phyloP scores from a whole-genome alignment of 2,113 vertebrate genomes.

The Psammodynastes pulverulentus region DNA sequence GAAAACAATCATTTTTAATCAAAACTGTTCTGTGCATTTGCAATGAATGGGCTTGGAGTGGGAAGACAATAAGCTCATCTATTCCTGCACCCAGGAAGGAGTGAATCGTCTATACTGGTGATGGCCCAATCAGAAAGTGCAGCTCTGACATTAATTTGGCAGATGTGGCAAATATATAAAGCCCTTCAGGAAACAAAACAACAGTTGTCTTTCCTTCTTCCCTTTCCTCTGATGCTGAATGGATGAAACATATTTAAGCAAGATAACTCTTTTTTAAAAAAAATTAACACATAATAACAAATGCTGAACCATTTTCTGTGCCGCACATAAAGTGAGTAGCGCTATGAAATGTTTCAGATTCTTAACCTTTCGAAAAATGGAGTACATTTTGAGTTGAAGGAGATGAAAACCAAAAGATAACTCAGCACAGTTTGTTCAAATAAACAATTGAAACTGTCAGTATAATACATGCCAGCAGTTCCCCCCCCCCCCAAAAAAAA shows the following conservation, averaged over 20 bases:
- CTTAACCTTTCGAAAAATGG: neutral
- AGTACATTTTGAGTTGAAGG: neutral
- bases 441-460: neutral
- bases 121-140: neutral
- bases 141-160: neutral
- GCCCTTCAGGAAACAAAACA: neutral
- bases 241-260: slow-evolving; percentile 28
- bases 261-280: slow-evolving; percentile 14
- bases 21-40: neutral
- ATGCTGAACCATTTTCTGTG: slow-evolving; percentile 19
- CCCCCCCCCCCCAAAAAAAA: neutral
- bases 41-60: neutral
- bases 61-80: neutral
- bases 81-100: neutral
- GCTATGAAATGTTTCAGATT: neutral
- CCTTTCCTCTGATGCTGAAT: slow-evolving; percentile 32
- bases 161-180: neutral
- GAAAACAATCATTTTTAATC: neutral
- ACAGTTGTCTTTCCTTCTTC: slow-evolving; percentile 27
- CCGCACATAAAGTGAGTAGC: neutral
- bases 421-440: neutral
- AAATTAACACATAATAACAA: neutral
- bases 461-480: neutral
- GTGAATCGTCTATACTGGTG: neutral
- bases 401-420: neutral